phyloP scores from a whole-genome alignment of 2,888 invertebrate genomes.

The Aplocera efformata region DNA sequence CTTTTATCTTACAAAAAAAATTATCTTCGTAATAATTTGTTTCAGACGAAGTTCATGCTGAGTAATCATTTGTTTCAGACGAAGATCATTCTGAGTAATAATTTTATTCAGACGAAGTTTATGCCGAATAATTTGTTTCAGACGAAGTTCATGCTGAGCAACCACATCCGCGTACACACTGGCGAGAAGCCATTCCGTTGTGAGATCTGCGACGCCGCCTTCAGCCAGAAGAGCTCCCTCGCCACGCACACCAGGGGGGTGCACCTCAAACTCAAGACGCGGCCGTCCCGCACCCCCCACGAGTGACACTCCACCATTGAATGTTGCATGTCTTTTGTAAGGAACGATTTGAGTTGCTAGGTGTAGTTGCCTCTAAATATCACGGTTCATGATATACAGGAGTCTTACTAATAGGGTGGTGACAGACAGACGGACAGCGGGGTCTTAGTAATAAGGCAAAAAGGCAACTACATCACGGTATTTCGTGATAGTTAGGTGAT shows the following conservation, averaged over 20 bases:
- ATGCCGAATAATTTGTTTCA: slow-evolving; percentile 17
- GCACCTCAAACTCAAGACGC: slow-evolving; percentile 15
- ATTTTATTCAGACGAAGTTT: no score
- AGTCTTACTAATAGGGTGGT: no score
- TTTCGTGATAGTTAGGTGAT: no score
- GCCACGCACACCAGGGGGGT: slow-evolving; percentile 28
- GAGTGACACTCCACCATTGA: no score
- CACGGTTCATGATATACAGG: no score
- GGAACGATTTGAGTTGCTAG: no score
- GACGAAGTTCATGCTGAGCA: slow-evolving; percentile 31
- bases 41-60: slow-evolving; percentile 28
- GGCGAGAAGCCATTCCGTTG: slow-evolving; percentile 45
- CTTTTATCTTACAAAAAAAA: neutral
- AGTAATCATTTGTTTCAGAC: slow-evolving; percentile 1
- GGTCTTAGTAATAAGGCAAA: no score
- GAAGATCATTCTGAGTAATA: no score
- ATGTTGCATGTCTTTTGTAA: no score
- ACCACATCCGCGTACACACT: slow-evolving; percentile 44
- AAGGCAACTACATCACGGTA: no score
- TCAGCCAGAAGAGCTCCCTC: slow-evolving; percentile 32
- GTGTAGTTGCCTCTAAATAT: no score
- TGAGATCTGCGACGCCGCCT: slow-evolving; percentile 29
- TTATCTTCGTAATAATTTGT: neutral
- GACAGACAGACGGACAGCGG: no score
- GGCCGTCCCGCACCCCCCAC: neutral